phyloP scores from a whole-genome alignment of 2,797 vertebrate genomes.

The Myoxocephalus aenaeus region DNA sequence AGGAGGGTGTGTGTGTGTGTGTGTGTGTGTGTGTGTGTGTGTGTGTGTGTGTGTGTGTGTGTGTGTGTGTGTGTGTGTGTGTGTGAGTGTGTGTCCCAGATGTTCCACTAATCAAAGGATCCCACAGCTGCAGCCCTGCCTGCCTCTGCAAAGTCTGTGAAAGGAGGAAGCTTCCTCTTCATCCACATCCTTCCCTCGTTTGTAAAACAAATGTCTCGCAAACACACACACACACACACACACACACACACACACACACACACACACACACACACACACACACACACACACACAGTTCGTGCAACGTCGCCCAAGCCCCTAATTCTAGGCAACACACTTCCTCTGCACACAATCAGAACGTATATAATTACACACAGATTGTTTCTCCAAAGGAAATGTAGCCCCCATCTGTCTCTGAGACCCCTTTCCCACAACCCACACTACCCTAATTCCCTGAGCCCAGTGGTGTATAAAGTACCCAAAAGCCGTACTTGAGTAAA shows the following conservation, averaged over 20 bases:
- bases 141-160: constrained; percentile 66
- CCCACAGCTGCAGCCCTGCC: constrained; percentile 77
- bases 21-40: constrained; percentile 18
- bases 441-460: constrained; percentile 49
- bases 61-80: constrained; percentile 15
- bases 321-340: constrained; percentile 77
- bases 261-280: constrained; percentile 5
- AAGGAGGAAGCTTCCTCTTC: constrained; percentile 75
- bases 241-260: constrained; percentile 20
- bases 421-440: constrained; percentile 65
- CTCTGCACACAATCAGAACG: constrained; percentile 80
- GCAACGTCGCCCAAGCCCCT: constrained; percentile 65
- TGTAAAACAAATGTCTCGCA: constrained; percentile 74
- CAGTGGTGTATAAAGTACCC: too few species aligned
- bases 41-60: constrained; percentile 18
- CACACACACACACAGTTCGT: constrained; percentile 11
- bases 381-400: constrained; percentile 79
- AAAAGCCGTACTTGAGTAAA: too few species aligned
- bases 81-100: constrained; percentile 72
- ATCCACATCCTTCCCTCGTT: constrained; percentile 78
- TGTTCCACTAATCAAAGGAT: constrained; percentile 82
- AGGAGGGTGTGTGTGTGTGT: background rate
- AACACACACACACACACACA: constrained; percentile 26
- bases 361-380: constrained; percentile 84
- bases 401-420: constrained; percentile 55